Conservation (phyloP, 2,888 invertebrate species). For the Lasioglossum vierecki region DNA sequence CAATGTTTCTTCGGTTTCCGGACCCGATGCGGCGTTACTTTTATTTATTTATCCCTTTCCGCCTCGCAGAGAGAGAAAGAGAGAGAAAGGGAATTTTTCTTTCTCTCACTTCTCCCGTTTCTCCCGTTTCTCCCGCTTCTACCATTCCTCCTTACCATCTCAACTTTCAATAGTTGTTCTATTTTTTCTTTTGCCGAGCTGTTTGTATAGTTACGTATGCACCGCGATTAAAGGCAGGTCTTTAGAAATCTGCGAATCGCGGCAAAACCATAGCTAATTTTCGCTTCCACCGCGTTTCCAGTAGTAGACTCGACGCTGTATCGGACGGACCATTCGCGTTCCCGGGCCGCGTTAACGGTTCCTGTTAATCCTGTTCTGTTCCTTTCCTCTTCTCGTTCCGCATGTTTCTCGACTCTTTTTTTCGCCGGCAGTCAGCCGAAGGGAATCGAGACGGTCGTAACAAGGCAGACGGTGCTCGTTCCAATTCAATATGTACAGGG, state of each 20-base stretch:
- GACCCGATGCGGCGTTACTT: neutral
- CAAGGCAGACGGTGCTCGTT: neutral
- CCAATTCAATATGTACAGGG: neutral
- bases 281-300: neutral
- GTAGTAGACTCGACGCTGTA: constrained; percentile 22
- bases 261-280: neutral
- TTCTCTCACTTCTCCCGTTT: neutral
- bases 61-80: neutral
- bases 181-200: neutral
- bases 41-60: constrained; percentile 36
- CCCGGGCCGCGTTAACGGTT: neutral
- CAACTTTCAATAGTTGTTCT: neutral
- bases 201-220: neutral
- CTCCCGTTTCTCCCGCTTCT: too few relatives aligned
- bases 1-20: constrained; percentile 33
- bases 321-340: neutral
- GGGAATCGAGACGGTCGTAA: neutral
- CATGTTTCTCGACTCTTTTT: neutral
- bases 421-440: neutral
- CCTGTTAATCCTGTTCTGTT: neutral
- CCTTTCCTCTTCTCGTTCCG: neutral
- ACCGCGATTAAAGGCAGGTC: neutral
- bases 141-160: neutral
- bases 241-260: constrained; percentile 14
- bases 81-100: neutral